Percentiles rank a stretch among this genome's conserved stretches.
Evolutionary conservation across 92 coral and sea anemone genomes (phyloP).

Genomic region (Heteractis magnifica): DNA sequence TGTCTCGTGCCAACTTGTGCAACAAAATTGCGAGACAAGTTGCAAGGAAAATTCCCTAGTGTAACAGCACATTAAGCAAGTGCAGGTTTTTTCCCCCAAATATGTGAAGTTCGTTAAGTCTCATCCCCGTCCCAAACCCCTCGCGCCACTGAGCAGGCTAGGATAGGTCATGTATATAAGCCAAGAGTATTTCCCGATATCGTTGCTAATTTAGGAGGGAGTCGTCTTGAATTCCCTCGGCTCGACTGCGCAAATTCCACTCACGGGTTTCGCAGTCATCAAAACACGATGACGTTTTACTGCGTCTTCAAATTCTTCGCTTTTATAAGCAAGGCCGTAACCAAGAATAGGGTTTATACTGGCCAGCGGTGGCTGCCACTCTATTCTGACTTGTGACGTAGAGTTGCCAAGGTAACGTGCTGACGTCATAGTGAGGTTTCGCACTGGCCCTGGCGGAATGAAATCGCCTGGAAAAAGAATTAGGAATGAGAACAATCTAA

Average conservation of each 20-base stretch:
- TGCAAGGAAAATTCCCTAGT: no score
- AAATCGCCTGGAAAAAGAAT: constrained; percentile 19
- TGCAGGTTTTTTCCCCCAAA: no score
- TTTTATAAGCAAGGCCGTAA: constrained; percentile 50
- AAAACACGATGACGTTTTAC: neutral
- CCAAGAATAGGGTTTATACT: constrained; percentile 18
- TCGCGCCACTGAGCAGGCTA: no score
- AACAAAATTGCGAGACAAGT: no score
- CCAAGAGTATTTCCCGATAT: no score
- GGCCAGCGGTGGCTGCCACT: constrained; percentile 65
- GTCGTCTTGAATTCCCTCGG: no score
- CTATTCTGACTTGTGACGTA: constrained; percentile 56
- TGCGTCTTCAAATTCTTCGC: constrained; percentile 15
- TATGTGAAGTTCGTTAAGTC: no score
- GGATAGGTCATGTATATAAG: no score
- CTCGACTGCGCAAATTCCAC: neutral
- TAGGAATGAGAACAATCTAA: neutral
- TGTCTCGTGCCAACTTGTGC: no score
- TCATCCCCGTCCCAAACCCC: no score
- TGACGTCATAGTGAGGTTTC: constrained; percentile 51
- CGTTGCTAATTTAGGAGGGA: no score
- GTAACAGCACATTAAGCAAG: no score
- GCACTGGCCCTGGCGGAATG: constrained; percentile 47
- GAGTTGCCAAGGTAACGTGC: constrained; percentile 50
- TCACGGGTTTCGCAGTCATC: neutral